Percentiles rank a stretch among this genome's conserved stretches.
Conservation (phyloP, 2,888 invertebrate species). For the Aporophyla nigra region DNA sequence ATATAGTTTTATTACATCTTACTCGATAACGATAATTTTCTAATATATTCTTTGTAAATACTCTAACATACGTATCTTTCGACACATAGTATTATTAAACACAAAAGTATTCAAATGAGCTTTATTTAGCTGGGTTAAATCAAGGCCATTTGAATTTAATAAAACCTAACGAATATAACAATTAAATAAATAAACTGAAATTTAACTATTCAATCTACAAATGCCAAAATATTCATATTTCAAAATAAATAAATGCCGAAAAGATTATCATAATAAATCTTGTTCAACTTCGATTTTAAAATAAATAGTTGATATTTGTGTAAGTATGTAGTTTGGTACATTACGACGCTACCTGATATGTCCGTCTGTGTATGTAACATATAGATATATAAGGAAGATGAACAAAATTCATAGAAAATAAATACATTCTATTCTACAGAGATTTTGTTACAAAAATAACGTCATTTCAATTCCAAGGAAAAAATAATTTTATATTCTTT, state of each 20-base stretch:
- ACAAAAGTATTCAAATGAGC: constrained; percentile 79
- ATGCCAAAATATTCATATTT: constrained; percentile 23
- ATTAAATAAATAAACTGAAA: constrained; percentile 16
- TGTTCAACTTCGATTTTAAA: constrained; percentile 74
- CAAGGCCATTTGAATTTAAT: constrained; percentile 80
- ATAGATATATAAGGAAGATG: constrained; percentile 72
- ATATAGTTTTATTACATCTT: constrained; percentile 77
- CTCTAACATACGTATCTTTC: constrained; percentile 72
- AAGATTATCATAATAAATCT: constrained; percentile 67
- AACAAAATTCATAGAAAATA: constrained; percentile 73
- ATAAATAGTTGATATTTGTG: constrained; percentile 68
- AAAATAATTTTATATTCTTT: constrained; percentile 20
- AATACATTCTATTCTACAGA: constrained; percentile 39
- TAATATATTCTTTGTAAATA: constrained; percentile 81
- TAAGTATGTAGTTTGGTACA: constrained; percentile 61
- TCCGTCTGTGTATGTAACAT: constrained; percentile 67
- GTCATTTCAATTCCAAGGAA: constrained; percentile 37
- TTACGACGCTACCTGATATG: constrained; percentile 79
- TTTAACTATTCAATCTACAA: constrained; percentile 23
- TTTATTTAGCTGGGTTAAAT: constrained; percentile 88
- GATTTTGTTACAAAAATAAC: constrained; percentile 60
- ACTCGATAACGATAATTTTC: constrained; percentile 78
- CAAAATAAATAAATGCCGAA: constrained; percentile 37
- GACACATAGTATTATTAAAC: constrained; percentile 65
- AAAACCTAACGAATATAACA: constrained; percentile 53